Percentiles rank a stretch among this genome's conserved stretches.
Evolutionary conservation across 2,888 invertebrate genomes (phyloP).

Genomic region (Agapetus fuscipes): DNA sequence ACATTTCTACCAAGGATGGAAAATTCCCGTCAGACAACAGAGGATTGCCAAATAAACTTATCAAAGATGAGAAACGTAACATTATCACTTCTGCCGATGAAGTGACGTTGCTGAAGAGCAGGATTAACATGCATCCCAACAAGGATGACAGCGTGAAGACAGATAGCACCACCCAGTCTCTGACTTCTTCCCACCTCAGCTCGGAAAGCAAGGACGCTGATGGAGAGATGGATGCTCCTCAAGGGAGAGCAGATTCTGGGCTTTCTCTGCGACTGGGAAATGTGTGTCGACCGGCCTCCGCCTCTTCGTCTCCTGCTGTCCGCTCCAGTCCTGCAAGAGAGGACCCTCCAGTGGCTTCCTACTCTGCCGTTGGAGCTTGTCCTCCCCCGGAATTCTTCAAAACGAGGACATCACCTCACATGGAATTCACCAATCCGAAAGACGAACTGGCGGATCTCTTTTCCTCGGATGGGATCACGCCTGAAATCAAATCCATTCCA

Average conservation of each 20-base stretch:
- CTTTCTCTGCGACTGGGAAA: conserved; percentile 29
- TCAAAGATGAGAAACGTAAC: conserved; percentile 32
- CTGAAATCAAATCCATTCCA: not conserved
- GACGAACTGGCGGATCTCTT: not conserved
- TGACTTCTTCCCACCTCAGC: conserved; percentile 19
- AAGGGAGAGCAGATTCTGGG: conserved; percentile 33
- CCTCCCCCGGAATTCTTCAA: not conserved
- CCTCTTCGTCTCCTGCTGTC: conserved; percentile 2
- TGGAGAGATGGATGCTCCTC: conserved; percentile 37
- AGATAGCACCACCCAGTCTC: conserved; percentile 41
- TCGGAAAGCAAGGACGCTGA: conserved; percentile 33
- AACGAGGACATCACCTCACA: not conserved
- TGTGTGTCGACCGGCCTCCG: conserved; percentile 18
- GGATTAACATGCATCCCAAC: conserved; percentile 31
- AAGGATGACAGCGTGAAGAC: conserved; percentile 40
- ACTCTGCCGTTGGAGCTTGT: conserved; percentile 5
- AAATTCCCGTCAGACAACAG: conserved; percentile 30
- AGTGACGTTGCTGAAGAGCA: conserved; percentile 36
- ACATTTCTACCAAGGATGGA: conserved; percentile 34
- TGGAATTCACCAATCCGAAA: not conserved
- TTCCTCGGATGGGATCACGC: not conserved
- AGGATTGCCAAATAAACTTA: conserved; percentile 5
- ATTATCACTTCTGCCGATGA: conserved; percentile 34
- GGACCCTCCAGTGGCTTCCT: conserved; percentile 7
- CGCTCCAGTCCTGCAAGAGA: conserved; percentile 2